Conservation (phyloP, 2,888 invertebrate genomes). For the Labia minor region DNA sequence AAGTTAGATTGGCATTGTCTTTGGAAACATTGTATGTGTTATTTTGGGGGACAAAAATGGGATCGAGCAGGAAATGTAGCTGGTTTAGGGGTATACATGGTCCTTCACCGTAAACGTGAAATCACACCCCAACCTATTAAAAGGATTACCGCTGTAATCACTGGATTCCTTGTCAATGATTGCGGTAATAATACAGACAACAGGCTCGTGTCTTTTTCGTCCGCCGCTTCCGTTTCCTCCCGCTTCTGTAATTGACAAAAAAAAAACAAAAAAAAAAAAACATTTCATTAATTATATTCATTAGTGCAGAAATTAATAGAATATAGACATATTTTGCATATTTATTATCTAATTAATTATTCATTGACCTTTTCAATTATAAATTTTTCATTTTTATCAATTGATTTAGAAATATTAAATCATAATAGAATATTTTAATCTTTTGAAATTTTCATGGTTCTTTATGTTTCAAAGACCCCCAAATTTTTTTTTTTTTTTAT, state of each 20-base stretch:
- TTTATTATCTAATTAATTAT: no score
- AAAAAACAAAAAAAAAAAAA: background rate
- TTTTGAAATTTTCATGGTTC: no score
- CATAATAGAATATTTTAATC: no score
- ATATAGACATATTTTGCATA: no score
- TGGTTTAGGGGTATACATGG: background rate
- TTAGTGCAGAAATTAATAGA: no score
- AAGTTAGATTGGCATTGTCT: background rate
- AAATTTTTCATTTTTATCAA: no score
- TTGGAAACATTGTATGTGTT: background rate
- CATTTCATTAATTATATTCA: no score
- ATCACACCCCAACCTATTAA: conserved; percentile 3
- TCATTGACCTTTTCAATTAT: no score
- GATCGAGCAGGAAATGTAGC: background rate
- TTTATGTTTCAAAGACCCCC: no score
- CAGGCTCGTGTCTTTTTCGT: background rate
- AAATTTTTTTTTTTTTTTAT: no score
- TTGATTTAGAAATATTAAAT: no score
- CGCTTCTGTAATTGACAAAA: background rate
- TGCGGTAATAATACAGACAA: background rate
- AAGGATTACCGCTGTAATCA: background rate
- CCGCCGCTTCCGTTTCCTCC: background rate
- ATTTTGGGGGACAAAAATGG: no score
- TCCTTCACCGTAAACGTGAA: conserved; percentile 13
- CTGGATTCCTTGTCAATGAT: background rate